Evolutionary conservation across 2,113 vertebrate genomes (phyloP).

Genomic region (Himantopus leucocephalus): DNA sequence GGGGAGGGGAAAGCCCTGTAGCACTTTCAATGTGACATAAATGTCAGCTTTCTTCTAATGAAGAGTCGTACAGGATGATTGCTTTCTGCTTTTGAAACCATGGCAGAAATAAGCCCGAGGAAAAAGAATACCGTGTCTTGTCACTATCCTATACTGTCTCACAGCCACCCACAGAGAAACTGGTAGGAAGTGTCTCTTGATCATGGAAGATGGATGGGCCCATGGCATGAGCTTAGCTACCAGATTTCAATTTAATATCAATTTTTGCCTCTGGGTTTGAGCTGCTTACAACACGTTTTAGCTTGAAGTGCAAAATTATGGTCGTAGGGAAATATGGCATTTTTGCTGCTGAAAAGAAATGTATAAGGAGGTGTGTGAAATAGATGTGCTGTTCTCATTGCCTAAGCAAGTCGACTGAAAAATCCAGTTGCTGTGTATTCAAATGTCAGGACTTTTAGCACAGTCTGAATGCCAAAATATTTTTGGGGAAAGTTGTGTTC

Average conservation of each 20-base stretch:
- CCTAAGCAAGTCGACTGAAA: constrained; percentile 14
- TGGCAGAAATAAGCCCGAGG: constrained; percentile 29
- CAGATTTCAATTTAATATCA: constrained; percentile 23
- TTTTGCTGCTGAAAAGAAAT: constrained; percentile 44
- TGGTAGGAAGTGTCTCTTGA: constrained; percentile 40
- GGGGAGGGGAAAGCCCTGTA: not conserved
- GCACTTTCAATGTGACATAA: not conserved
- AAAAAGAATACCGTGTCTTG: constrained; percentile 10
- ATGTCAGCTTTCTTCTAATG: constrained; percentile 25
- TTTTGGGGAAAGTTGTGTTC: not conserved
- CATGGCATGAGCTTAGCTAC: constrained; percentile 38
- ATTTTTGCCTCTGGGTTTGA: constrained; percentile 46
- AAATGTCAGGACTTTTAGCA: constrained; percentile 23
- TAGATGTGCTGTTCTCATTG: not conserved
- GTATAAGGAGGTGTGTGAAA: not conserved
- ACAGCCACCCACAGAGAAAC: constrained; percentile 2
- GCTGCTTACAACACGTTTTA: constrained; percentile 48
- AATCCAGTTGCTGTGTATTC: not conserved
- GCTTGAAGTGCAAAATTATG: constrained; percentile 24
- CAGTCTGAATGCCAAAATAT: constrained; percentile 22
- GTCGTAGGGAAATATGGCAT: constrained; percentile 18
- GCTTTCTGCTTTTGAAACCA: constrained; percentile 42
- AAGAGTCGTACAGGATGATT: constrained; percentile 1
- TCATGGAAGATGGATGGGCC: constrained; percentile 25
- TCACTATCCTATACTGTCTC: not conserved